Base-by-base conservation (phyloP, 2,797 vertebrate genomes). In the Pipistrellus pygmaeus region DNA sequence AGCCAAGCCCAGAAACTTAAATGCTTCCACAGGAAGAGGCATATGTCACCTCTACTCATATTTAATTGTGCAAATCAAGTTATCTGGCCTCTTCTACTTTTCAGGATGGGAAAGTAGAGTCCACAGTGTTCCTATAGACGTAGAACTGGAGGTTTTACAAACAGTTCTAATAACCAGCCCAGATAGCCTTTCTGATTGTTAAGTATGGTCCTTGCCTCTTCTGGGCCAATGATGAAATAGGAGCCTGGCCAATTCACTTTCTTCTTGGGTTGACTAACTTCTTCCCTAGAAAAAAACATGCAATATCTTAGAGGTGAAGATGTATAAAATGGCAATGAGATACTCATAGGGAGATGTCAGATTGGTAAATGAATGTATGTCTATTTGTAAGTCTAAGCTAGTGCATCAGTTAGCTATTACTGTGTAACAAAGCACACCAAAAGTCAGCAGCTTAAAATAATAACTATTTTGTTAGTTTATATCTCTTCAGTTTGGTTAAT, bases 181-280 rank as follows among this genome's bases (percentile, higher is more conserved):
- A 75, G 76, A 23, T 23, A 8, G 5, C 17, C 64, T 72, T 5
- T 27, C 51, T 86, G 8, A 55, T 62, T 21, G 9, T 94, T 62
- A 73, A 13, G 15, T 72, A 88, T 55, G n/a, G 44, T 51, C 35
- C 35, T 88, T 82, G 35, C 23, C 14, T 72, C 35, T 91, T 71
- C 21, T 77, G 46, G 41, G 85, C 25, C 38, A 87, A 27, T 44
- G 18, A 64, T 77, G 23, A 77, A 96, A 60, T 57, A 87, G 18
- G 41, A 72, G 30, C 21, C n/a, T 68, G 30, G 32, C 14, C 30
- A 75, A 82, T 32, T 94, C 32, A 86, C 12, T 91, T 94, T 89
- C 27, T 6, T 84, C 25, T 93, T 85, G 38, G 44, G 66, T 57
- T n/a, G 21, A 68, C n/a, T 68, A 78, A 90, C 35, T 83, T 89